phyloP scores from a whole-genome alignment of 2,797 vertebrate genomes.

The Pantherophis alleghaniensis region DNA sequence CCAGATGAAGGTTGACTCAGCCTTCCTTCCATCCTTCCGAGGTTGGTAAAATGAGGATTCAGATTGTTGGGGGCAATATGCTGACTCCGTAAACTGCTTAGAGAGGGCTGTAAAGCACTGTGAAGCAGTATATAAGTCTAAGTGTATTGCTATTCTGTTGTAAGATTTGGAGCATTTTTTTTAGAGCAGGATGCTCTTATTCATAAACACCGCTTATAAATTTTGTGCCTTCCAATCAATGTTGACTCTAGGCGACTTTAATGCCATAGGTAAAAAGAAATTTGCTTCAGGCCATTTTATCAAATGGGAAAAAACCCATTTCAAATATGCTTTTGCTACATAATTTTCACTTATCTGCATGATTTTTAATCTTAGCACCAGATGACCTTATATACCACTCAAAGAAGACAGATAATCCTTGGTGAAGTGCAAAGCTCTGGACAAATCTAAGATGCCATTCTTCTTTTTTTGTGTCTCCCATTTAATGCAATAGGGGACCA shows the following conservation, averaged over 20 bases:
- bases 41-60: not conserved
- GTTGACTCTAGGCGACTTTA: not conserved
- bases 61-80: not conserved
- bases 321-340: not conserved
- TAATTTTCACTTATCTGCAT: not conserved
- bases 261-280: not conserved
- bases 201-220: not conserved
- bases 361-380: not conserved
- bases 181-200: not conserved
- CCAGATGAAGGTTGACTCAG: not conserved
- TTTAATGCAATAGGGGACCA: not conserved
- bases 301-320: not conserved
- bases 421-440: not conserved
- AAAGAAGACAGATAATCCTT: not conserved
- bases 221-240: not conserved
- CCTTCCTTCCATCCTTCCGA: not conserved
- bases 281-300: not conserved
- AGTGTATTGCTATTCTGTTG: not conserved
- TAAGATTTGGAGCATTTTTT: not conserved
- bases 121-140: not conserved
- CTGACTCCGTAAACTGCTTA: not conserved
- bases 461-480: not conserved
- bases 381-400: not conserved
- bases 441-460: not conserved
- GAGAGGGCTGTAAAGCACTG: not conserved